Evolutionary conservation across 2,797 vertebrate species (phyloP).

Genomic region (Philypnodon macrostomus): DNA sequence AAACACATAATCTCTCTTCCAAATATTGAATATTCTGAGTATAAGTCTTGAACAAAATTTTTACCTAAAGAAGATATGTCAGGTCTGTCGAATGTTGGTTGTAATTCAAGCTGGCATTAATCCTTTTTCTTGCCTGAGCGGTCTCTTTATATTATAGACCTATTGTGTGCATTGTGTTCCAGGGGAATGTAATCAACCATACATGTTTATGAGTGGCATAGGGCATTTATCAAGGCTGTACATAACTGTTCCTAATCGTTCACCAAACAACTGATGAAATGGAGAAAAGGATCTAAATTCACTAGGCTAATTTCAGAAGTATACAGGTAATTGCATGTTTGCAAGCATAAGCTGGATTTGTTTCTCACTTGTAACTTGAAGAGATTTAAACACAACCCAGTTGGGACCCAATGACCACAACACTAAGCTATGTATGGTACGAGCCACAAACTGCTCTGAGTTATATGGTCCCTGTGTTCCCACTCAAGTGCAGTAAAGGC

Average conservation of each 20-base stretch:
- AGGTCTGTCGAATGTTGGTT: background rate
- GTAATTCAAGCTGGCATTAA: background rate
- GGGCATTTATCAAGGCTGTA: too few relatives aligned
- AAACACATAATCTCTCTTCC: slow-evolving; percentile 10
- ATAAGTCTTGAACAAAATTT: too few relatives aligned
- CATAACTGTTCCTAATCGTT: too few relatives aligned
- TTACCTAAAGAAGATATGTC: too few relatives aligned
- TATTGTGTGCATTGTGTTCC: background rate
- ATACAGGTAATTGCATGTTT: too few relatives aligned
- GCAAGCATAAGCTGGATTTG: background rate
- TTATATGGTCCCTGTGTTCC: background rate
- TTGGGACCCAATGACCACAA: background rate
- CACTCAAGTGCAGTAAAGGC: background rate
- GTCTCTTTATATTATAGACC: slow-evolving; percentile 6
- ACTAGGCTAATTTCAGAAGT: too few relatives aligned
- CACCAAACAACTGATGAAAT: background rate
- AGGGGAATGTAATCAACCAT: background rate
- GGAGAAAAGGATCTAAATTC: too few relatives aligned
- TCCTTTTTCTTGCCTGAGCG: background rate
- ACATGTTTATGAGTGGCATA: too few relatives aligned
- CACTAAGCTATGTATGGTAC: background rate
- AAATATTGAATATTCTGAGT: too few relatives aligned
- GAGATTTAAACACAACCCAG: slow-evolving; percentile 1
- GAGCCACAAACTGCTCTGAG: background rate
- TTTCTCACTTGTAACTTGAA: background rate